Percentiles rank a stretch among this genome's conserved stretches.
Conservation (phyloP, 2,113 vertebrate species). For the Oncorhynchus clarkii region DNA sequence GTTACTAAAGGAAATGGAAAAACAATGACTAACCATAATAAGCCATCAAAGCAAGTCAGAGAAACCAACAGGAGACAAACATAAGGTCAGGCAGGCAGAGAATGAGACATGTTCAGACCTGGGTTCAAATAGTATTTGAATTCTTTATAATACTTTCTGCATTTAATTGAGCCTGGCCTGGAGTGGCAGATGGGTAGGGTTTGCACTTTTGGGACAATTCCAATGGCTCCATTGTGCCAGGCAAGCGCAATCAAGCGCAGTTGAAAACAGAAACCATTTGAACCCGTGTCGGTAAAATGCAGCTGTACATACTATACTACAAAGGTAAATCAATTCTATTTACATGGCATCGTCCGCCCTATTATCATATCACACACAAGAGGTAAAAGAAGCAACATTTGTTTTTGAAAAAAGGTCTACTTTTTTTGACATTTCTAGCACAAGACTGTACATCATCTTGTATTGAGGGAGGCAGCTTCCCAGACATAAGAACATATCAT, state of each 20-base stretch:
- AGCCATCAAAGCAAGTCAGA: conserved; percentile 65
- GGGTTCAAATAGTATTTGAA: no score
- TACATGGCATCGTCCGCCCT: conserved; percentile 49
- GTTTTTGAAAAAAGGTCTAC: conserved; percentile 62
- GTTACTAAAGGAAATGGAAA: conserved; percentile 70
- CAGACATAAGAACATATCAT: conserved; percentile 87
- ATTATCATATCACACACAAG: conserved; percentile 65
- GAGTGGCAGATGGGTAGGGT: no score
- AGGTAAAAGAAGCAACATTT: conserved; percentile 69
- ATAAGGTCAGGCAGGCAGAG: conserved; percentile 68
- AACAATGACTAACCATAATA: neutral
- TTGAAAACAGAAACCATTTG: no score
- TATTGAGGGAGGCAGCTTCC: conserved; percentile 87
- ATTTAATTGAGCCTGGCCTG: no score
- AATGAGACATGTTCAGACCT: conserved; percentile 54
- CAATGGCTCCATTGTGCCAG: no score
- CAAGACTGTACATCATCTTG: conserved; percentile 79
- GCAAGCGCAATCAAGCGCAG: no score
- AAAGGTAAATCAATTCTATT: conserved; percentile 53
- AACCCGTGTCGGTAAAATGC: conserved; percentile 18
- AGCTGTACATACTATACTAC: conserved; percentile 67
- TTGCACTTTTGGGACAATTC: no score
- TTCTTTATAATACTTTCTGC: no score
- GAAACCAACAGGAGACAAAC: conserved; percentile 67
- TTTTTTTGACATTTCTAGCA: conserved; percentile 73